phyloP scores from a whole-genome alignment of 2,113 vertebrate species.

The Callaeas wilsoni region DNA sequence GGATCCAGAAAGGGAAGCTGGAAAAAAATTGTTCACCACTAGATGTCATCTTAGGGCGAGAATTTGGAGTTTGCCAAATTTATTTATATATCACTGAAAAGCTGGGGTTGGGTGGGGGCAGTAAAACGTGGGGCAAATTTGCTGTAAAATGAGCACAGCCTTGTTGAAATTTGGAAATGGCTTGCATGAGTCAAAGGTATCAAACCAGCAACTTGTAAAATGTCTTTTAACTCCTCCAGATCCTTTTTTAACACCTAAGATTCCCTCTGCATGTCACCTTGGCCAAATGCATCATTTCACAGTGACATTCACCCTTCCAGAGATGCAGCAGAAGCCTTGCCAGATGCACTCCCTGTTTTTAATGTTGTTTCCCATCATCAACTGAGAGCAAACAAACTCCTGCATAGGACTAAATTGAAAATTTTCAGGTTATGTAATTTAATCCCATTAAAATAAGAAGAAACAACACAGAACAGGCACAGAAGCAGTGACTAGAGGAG shows the following conservation, averaged over 20 bases:
- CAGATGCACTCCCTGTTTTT: background rate
- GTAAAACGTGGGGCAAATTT: background rate
- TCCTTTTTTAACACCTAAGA: background rate
- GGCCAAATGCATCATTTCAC: background rate
- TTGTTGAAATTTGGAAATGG: background rate
- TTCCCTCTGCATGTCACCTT: background rate
- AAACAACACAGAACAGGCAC: background rate
- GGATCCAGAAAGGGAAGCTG: background rate
- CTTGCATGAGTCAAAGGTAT: background rate
- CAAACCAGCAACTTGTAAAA: background rate
- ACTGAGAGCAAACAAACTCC: background rate
- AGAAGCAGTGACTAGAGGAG: background rate
- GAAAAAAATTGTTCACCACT: background rate
- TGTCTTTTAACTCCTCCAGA: background rate
- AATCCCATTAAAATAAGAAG: background rate
- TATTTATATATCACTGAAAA: background rate
- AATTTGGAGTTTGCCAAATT: background rate
- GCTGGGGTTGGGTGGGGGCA: background rate
- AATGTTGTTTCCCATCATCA: background rate
- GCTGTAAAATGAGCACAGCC: background rate
- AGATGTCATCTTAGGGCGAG: slow-evolving; percentile 2
- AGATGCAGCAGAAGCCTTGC: background rate
- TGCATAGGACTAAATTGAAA: background rate
- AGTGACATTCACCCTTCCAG: background rate
- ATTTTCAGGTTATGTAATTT: background rate